These are phyloP conservation scores for Sussaba pulchella DNA, from an alignment of 2,888 invertebrate genomes.

Conservation along the genomic window DNA sequence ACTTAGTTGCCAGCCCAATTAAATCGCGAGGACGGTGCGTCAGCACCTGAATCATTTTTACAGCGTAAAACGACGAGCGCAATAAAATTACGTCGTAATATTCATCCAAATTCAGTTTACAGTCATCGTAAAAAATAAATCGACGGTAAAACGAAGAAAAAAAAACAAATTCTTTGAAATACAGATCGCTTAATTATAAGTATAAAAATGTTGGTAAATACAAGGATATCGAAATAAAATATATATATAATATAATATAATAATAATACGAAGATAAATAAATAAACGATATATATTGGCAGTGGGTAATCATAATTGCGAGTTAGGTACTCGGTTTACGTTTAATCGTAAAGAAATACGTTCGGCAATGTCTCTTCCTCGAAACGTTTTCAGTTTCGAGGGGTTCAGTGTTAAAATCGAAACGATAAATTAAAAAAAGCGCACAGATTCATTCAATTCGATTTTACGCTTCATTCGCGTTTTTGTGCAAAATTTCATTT, in stretches of 20 bases:
- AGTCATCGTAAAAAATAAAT: conserved; percentile 19
- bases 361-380: neutral
- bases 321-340: conserved; percentile 56
- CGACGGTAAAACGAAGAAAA: conserved; percentile 15
- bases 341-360: conserved; percentile 56
- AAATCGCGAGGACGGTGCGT: conserved; percentile 14
- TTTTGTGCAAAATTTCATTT: too few species aligned
- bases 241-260: conserved; percentile 54
- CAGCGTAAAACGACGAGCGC: conserved; percentile 4
- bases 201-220: conserved; percentile 47
- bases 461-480: too few species aligned
- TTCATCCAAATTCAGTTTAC: conserved; percentile 3
- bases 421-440: too few species aligned
- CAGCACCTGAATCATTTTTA: conserved; percentile 41
- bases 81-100: neutral
- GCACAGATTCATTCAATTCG: too few species aligned
- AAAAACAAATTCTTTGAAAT: conserved; percentile 36
- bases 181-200: conserved; percentile 36
- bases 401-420: neutral
- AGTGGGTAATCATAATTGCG: conserved; percentile 65
- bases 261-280: conserved; percentile 68
- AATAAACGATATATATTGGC: conserved; percentile 77
- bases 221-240: conserved; percentile 43
- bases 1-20: too few species aligned
- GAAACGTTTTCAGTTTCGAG: neutral